Percentiles rank a stretch among this genome's conserved stretches.
Conservation (phyloP, 2,113 vertebrate species). For the Dasyornis broadbenti region DNA sequence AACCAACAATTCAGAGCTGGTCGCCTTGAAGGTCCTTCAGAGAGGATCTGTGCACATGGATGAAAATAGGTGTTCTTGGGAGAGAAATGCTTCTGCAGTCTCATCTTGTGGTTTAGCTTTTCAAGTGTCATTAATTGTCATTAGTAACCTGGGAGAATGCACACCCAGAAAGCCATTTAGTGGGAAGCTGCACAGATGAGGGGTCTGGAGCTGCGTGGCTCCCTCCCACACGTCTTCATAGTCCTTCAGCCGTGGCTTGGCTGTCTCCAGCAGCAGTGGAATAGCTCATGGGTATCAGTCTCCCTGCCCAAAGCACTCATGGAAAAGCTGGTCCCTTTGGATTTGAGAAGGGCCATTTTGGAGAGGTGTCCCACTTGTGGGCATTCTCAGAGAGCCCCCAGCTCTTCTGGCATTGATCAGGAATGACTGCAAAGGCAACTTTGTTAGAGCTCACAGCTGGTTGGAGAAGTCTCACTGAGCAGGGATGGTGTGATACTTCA, state of each 20-base stretch:
- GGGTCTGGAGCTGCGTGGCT: background rate
- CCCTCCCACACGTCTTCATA: background rate
- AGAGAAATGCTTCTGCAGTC: background rate
- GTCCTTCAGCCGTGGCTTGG: background rate
- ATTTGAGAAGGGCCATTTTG: background rate
- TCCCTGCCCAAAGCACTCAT: rapidly evolving
- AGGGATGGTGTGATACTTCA: background rate
- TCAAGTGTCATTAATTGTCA: background rate
- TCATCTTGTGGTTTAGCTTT: background rate
- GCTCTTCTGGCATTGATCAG: background rate
- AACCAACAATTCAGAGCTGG: background rate
- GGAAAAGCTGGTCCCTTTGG: background rate
- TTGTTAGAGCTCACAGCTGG: background rate
- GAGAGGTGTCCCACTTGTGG: background rate
- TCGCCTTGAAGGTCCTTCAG: background rate
- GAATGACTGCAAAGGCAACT: background rate
- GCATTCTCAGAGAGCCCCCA: rapidly evolving
- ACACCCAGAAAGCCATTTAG: background rate
- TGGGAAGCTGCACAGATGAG: background rate
- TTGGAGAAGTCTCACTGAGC: background rate
- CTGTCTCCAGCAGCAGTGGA: background rate
- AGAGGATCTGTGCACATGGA: background rate
- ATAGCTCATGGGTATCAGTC: rapidly evolving
- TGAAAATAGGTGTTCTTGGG: background rate
- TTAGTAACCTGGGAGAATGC: background rate